A percentile compares a stretch with the other conserved stretches of the same genome.
Evolutionary conservation across 2,888 invertebrate species (phyloP).

Genomic region (Melieria crassipennis): DNA sequence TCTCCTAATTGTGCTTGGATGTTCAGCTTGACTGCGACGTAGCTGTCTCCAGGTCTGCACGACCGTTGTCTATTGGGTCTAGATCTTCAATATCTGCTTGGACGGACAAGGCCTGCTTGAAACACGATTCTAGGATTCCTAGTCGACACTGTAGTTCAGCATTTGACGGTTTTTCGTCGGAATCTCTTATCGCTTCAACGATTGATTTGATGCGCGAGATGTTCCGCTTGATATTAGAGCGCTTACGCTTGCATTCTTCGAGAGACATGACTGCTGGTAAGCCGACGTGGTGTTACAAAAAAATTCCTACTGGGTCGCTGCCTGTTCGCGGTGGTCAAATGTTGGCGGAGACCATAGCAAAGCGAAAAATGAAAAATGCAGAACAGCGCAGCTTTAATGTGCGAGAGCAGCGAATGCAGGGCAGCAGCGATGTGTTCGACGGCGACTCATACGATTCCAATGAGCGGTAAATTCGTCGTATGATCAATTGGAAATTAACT

Average conservation of each 20-base stretch:
- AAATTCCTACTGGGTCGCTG: neutral
- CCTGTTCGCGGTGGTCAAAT: no score
- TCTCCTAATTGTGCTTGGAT: conserved; percentile 11
- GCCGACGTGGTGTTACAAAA: neutral
- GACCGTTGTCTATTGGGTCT: conserved; percentile 2
- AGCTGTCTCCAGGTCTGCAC: neutral
- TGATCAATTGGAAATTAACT: no score
- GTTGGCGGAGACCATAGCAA: no score
- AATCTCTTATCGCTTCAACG: neutral
- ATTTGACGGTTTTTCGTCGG: neutral
- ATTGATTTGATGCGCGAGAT: conserved; percentile 16
- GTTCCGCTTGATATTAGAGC: neutral
- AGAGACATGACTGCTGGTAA: neutral
- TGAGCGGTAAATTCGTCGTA: no score
- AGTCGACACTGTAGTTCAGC: conserved; percentile 2
- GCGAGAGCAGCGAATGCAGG: no score
- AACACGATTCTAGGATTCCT: neutral
- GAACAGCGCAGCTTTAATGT: no score
- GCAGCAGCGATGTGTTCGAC: no score
- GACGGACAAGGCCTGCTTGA: conserved; percentile 1
- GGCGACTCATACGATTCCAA: no score
- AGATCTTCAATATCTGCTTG: conserved; percentile 1
- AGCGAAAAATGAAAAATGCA: no score
- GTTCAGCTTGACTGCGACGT: neutral
- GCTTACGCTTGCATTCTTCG: conserved; percentile 8